Evolutionary conservation across 2,113 vertebrate species (phyloP).

Genomic region (Columba janthina): DNA sequence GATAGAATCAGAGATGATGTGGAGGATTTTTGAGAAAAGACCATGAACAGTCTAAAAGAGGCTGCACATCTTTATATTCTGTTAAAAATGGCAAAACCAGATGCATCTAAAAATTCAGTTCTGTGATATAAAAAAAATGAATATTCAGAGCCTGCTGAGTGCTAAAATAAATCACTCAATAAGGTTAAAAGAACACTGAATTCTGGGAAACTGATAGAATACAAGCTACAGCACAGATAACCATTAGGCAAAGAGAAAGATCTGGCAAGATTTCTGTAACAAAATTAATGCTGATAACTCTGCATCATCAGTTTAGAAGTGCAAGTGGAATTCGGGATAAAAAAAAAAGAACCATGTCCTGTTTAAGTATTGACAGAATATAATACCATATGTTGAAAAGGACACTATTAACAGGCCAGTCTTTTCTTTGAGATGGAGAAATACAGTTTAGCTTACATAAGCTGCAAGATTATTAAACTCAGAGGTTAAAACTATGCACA

Average conservation of each 20-base stretch:
- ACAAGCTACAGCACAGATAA: conserved; percentile 39
- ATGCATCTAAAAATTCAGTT: neutral
- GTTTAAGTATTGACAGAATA: conserved; percentile 45
- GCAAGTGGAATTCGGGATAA: conserved; percentile 43
- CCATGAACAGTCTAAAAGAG: neutral
- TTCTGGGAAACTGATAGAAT: conserved; percentile 53
- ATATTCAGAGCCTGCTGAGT: conserved; percentile 11
- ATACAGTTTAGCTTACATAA: neutral
- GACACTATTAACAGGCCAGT: conserved; percentile 53
- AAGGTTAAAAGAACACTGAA: conserved; percentile 50
- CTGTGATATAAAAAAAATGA: conserved; percentile 11
- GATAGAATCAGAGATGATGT: neutral
- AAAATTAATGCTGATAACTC: conserved; percentile 56
- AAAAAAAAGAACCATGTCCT: conserved; percentile 54
- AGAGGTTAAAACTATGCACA: neutral
- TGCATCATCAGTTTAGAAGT: conserved; percentile 60
- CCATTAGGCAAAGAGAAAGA: conserved; percentile 49
- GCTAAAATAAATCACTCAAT: conserved; percentile 57
- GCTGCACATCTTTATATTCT: neutral
- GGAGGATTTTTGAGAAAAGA: neutral
- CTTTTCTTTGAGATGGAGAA: neutral
- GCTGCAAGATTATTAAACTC: neutral
- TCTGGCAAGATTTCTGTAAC: conserved; percentile 55
- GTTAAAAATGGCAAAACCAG: neutral
- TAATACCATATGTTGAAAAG: conserved; percentile 47